phyloP scores from a whole-genome alignment of 2,797 vertebrate species.

The Vipera latastei region DNA sequence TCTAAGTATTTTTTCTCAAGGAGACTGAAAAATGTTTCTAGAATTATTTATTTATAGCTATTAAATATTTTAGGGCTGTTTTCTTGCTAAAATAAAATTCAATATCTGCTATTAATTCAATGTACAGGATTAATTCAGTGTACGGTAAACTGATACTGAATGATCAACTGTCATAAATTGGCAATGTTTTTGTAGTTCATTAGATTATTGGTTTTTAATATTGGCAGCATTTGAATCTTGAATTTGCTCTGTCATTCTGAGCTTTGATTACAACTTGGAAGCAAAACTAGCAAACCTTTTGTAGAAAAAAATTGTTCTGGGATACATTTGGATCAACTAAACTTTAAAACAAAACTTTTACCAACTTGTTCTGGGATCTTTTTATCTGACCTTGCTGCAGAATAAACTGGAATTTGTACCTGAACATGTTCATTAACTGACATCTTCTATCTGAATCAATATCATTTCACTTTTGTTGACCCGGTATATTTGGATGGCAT shows the following conservation, averaged over 20 bases:
- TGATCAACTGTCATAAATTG: constrained; percentile 1
- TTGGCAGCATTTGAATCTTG: background rate
- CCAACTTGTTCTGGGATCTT: background rate
- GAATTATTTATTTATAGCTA: background rate
- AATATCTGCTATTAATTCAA: background rate
- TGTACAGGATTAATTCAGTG: background rate
- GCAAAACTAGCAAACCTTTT: background rate
- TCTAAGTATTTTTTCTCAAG: background rate
- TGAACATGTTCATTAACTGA: background rate
- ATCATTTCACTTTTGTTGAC: background rate
- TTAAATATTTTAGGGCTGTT: background rate
- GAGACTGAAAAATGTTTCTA: background rate
- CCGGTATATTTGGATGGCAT: background rate
- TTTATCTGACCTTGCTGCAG: background rate
- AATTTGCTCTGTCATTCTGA: background rate
- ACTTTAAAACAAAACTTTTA: background rate
- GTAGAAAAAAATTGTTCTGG: background rate
- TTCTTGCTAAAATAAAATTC: background rate
- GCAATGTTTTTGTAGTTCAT: background rate
- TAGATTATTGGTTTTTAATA: constrained; percentile 25
- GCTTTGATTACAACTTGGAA: background rate
- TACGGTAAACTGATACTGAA: background rate
- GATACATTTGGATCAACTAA: background rate
- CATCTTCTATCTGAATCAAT: background rate
- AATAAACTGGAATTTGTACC: background rate